Percentiles rank a stretch among this genome's conserved stretches.
phyloP scores from a whole-genome alignment of 2,888 invertebrate genomes.

The Pseudanteris insignis region DNA sequence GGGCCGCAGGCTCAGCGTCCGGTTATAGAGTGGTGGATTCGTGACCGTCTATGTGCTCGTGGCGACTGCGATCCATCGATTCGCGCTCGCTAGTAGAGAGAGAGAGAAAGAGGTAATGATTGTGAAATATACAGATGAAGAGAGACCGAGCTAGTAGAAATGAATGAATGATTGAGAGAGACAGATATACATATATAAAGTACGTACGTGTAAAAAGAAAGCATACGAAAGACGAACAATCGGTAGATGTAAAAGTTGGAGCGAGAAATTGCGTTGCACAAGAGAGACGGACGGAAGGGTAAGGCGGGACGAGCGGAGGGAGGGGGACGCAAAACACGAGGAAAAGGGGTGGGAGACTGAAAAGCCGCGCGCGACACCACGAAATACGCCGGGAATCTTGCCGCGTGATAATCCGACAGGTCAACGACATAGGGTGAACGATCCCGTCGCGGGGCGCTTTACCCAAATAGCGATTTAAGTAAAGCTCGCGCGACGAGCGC shows the following conservation, averaged over 20 bases:
- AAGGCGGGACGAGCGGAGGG: neutral
- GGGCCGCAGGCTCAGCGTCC: too few relatives aligned
- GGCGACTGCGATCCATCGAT: slow-evolving; percentile 39
- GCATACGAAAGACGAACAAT: neutral
- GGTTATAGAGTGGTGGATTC: slow-evolving; percentile 56
- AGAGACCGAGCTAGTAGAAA: too few relatives aligned
- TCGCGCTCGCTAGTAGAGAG: slow-evolving; percentile 34
- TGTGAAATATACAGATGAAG: slow-evolving; percentile 5
- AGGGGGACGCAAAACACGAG: neutral
- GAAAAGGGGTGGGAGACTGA: slow-evolving; percentile 14
- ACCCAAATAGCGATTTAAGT: slow-evolving; percentile 41
- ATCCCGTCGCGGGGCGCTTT: slow-evolving; percentile 33
- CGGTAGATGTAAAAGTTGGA: neutral
- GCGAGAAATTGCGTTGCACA: neutral
- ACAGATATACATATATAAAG: neutral
- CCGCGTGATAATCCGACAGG: slow-evolving; percentile 42
- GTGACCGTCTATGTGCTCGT: slow-evolving; percentile 44
- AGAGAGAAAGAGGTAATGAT: slow-evolving; percentile 7
- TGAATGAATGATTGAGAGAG: neutral
- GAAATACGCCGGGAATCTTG: slow-evolving; percentile 47
- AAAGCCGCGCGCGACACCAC: slow-evolving; percentile 47
- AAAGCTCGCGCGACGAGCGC: slow-evolving; percentile 33
- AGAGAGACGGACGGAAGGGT: slow-evolving; percentile 11
- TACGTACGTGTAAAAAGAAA: neutral
- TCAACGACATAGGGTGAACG: slow-evolving; percentile 31